A percentile compares a stretch with the other conserved stretches of the same genome.
phyloP scores from a whole-genome alignment of 2,888 invertebrate species.

The Bibio marci region DNA sequence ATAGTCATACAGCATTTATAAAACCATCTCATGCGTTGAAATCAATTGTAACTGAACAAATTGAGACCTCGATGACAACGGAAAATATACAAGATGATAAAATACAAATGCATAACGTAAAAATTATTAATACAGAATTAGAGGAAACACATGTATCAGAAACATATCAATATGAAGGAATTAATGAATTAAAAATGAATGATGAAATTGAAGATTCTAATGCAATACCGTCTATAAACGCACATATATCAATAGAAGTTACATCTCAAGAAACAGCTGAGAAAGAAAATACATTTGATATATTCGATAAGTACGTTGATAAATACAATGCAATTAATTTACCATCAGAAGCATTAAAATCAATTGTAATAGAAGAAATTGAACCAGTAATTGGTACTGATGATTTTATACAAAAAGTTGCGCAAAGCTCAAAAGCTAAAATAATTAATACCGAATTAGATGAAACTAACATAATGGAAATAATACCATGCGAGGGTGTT shows the following conservation, averaged over 20 bases:
- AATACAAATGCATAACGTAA: slow-evolving; percentile 28
- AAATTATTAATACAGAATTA: slow-evolving; percentile 25
- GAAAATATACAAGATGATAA: slow-evolving; percentile 28
- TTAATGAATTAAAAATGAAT: slow-evolving; percentile 17
- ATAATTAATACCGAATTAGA: slow-evolving; percentile 22
- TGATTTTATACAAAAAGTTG: slow-evolving; percentile 19
- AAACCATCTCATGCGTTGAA: slow-evolving; percentile 30
- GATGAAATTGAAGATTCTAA: slow-evolving; percentile 37
- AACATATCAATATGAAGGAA: slow-evolving; percentile 36
- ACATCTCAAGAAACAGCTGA: slow-evolving; percentile 31
- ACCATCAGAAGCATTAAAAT: slow-evolving; percentile 25
- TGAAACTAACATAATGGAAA: slow-evolving; percentile 22
- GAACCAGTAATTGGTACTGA: slow-evolving; percentile 30
- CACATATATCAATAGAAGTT: slow-evolving; percentile 35
- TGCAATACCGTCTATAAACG: slow-evolving; percentile 34
- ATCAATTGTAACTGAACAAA: slow-evolving; percentile 35
- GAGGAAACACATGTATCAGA: slow-evolving; percentile 35
- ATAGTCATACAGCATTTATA: slow-evolving; percentile 10
- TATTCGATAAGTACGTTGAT: slow-evolving; percentile 17
- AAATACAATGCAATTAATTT: slow-evolving; percentile 21
- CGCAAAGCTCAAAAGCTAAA: slow-evolving; percentile 16
- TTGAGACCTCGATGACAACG: slow-evolving; percentile 35
- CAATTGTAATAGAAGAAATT: slow-evolving; percentile 29
- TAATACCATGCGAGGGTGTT: slow-evolving; percentile 23
- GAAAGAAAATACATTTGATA: slow-evolving; percentile 24